Evolutionary conservation across 2,797 vertebrate genomes (phyloP).

Genomic region (Tympanoctomys barrerae): DNA sequence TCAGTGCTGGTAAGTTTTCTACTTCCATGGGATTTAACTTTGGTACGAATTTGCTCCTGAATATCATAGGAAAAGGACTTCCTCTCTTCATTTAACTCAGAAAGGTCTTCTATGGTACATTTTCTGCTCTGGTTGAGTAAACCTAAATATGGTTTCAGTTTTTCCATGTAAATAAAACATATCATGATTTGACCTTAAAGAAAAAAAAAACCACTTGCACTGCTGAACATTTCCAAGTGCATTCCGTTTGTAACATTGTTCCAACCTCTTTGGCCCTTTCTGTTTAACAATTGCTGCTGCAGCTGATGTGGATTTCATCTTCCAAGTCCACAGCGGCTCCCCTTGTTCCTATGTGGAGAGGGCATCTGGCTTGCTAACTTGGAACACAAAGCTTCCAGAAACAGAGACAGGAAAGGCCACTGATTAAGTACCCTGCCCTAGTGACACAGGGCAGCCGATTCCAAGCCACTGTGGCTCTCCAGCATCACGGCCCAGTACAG

Average conservation of each 20-base stretch:
- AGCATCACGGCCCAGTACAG: neutral
- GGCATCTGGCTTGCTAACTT: neutral
- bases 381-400: neutral
- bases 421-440: neutral
- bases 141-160: neutral
- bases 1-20: neutral
- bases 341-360: neutral
- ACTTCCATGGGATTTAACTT: neutral
- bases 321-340: neutral
- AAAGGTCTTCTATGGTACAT: conserved; percentile 28
- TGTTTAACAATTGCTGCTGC: neutral
- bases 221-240: neutral
- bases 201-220: neutral
- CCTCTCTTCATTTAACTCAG: neutral
- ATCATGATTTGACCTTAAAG: neutral
- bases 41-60: conserved; percentile 39
- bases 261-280: neutral
- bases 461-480: neutral
- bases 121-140: neutral
- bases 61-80: conserved; percentile 37
- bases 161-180: conserved; percentile 1
- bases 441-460: neutral
- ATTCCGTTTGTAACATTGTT: neutral
- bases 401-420: neutral
- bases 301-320: neutral